Conservation (phyloP, 2,888 invertebrate species). For the Eilema caniola region DNA sequence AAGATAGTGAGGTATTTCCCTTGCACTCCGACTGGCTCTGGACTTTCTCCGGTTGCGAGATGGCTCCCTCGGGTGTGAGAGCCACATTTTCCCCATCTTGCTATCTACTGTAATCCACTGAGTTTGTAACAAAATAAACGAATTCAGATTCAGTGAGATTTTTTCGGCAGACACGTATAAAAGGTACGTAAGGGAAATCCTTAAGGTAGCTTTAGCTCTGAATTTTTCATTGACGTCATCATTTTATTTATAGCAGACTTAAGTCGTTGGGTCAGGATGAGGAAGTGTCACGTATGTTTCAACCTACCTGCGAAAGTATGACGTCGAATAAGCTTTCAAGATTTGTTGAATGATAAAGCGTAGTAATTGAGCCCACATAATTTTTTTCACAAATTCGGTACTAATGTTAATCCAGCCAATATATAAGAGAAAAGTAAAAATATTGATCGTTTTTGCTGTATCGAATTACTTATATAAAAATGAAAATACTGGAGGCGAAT, state of each 20-base stretch:
- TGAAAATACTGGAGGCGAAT: not conserved
- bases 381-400: not conserved
- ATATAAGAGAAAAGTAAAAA: no score
- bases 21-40: no score
- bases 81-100: no score
- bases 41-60: no score
- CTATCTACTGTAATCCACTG: no score
- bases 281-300: not conserved
- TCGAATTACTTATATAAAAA: no score
- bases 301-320: not conserved
- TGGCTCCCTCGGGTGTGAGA: no score
- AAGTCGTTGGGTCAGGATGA: not conserved
- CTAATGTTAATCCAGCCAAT: no score
- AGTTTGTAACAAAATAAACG: no score
- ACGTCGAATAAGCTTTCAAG: not conserved
- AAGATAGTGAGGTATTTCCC: no score
- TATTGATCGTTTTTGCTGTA: no score
- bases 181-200: not conserved
- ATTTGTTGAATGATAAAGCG: not conserved
- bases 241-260: not conserved
- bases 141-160: no score
- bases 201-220: conserved; percentile 1
- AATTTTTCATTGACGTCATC: not conserved
- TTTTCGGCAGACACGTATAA: not conserved
- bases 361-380: not conserved